phyloP scores from a whole-genome alignment of 2,888 invertebrate species.

The Heliconius charithonia region DNA sequence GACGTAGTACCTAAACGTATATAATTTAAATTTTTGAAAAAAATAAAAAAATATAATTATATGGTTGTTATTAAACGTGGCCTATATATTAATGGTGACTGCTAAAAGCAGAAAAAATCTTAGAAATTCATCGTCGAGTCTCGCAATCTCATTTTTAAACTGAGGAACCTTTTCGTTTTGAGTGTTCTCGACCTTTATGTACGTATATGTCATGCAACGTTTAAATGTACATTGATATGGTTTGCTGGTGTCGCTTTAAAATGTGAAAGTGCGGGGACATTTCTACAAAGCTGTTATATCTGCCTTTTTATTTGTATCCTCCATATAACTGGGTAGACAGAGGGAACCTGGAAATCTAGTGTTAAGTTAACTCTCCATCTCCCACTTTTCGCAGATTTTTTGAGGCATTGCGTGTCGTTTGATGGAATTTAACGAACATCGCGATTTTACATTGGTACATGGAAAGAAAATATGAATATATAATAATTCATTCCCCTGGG shows the following conservation, averaged over 20 bases:
- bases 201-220: slow-evolving; percentile 22
- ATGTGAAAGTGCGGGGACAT: neutral
- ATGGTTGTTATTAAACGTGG: slow-evolving; percentile 1
- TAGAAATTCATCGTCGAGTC: slow-evolving; percentile 16
- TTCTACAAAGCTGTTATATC: neutral
- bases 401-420: no score
- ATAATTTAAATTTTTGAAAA: neutral
- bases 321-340: no score
- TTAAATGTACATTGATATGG: slow-evolving; percentile 15
- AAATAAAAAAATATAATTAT: neutral
- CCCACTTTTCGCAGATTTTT: no score
- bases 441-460: no score
- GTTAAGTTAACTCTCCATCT: no score
- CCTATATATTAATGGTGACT: slow-evolving; percentile 11
- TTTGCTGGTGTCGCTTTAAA: neutral
- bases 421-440: no score
- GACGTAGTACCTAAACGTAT: neutral
- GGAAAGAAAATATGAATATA: no score
- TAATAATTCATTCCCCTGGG: no score
- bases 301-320: no score
- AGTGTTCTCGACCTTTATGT: slow-evolving; percentile 38
- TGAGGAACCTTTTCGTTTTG: slow-evolving; percentile 32
- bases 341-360: no score
- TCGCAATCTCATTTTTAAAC: slow-evolving; percentile 35
- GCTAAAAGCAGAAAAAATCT: slow-evolving; percentile 29